A percentile compares a stretch with the other conserved stretches of the same genome.
Conservation (phyloP, 2,888 invertebrate species). For the Neocrepidodera transversa region DNA sequence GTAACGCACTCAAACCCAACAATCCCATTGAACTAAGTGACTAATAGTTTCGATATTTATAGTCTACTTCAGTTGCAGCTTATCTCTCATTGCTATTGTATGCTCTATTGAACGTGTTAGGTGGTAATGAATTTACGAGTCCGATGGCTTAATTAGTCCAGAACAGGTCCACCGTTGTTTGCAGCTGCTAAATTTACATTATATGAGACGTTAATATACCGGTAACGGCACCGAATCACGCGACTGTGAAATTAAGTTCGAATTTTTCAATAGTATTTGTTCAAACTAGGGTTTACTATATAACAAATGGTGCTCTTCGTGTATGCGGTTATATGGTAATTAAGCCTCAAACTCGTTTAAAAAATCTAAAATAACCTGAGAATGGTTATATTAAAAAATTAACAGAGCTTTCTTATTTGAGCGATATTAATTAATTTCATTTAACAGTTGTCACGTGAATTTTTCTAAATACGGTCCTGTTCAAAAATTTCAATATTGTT, state of each 20-base stretch:
- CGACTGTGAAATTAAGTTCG: conserved; percentile 42
- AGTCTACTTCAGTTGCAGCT: conserved; percentile 30
- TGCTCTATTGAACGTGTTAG: conserved; percentile 40
- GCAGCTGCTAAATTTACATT: conserved; percentile 46
- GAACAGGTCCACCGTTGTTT: conserved; percentile 42
- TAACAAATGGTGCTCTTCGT: conserved; percentile 3
- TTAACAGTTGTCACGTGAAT: no score
- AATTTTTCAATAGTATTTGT: conserved; percentile 34
- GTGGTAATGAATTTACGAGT: conserved; percentile 50
- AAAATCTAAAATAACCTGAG: no score
- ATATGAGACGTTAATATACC: conserved; percentile 50
- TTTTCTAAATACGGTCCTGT: no score
- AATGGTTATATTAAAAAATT: no score
- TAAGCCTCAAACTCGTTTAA: conserved; percentile 3
- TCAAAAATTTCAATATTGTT: no score
- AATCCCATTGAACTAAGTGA: conserved; percentile 25
- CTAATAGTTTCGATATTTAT: conserved; percentile 32
- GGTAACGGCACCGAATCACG: conserved; percentile 49
- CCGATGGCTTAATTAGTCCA: conserved; percentile 47
- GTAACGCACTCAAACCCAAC: conserved; percentile 3
- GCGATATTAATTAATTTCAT: no score
- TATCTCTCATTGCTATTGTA: conserved; percentile 37
- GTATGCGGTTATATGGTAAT: conserved; percentile 2
- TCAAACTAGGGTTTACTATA: conserved; percentile 1
- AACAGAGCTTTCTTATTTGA: no score